Conservation (phyloP, 2,113 vertebrate species). For the Bos javanicus region DNA sequence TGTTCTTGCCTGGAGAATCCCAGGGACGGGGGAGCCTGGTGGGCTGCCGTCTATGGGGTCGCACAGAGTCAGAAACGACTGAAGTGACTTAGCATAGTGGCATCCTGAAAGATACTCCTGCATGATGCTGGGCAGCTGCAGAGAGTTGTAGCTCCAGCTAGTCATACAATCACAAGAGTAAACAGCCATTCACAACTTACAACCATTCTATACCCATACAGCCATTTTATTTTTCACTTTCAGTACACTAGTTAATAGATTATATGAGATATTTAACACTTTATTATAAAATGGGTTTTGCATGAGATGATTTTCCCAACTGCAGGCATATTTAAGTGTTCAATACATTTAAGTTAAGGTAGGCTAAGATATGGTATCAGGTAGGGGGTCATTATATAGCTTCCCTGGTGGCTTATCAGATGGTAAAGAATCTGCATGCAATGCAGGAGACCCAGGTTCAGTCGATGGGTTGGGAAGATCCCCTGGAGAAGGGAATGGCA, state of each 20-base stretch:
- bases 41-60: too few species aligned
- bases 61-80: too few species aligned
- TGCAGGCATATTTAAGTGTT: not conserved
- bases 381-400: not conserved
- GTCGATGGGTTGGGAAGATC: not conserved
- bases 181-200: not conserved
- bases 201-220: not conserved
- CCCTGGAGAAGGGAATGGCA: not conserved
- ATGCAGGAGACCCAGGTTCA: not conserved
- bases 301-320: not conserved
- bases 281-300: not conserved
- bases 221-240: not conserved
- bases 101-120: not conserved
- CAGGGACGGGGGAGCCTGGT: too few species aligned
- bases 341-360: not conserved
- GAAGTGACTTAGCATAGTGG: too few species aligned
- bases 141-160: not conserved
- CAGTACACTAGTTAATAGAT: not conserved
- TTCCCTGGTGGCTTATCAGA: not conserved
- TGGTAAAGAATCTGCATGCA: not conserved
- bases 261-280: not conserved
- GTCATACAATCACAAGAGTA: not conserved
- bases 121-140: not conserved
- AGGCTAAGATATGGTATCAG: not conserved
- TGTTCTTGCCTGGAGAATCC: too few species aligned